Evolutionary conservation across 2,888 invertebrate species (phyloP), one percentile per base, ranked within the genome.

Genomic region (Sinotaia quadrata): DNA sequence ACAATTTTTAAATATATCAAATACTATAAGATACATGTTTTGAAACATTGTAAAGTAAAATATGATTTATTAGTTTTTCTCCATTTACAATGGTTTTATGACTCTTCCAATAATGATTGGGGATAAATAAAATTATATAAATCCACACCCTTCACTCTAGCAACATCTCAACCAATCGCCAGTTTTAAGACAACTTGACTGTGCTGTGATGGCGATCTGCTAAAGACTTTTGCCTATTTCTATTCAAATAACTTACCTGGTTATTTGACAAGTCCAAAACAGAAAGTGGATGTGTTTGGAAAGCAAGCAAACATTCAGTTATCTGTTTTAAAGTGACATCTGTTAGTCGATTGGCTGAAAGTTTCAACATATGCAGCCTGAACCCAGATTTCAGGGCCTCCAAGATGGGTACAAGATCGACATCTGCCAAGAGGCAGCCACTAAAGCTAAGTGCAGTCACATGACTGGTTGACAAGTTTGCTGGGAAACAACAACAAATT

Each of bases 271-370:
- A 67, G 65, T 85, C 85, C 31, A 84, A 51, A 1, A 83, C 81
- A 33, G 75, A 77, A 29, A 85, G 72, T 29, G 81, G 80, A 57
- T 81, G 78, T 47, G 74, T 71, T 56, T 75, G 74, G 58, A 75
- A 69, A n/a, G 69, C 67, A 24, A 76, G 51, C 33, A 84, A 59
- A 21, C 76, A 77, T 27, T 81, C 78, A 21, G 76, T 77, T 12
- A 84, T 51, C 12, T 44, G 61, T 51, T 61, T 60, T 31, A 81
- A 68, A 10, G 79, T 78, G 18, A 66, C 70, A 71, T 84, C 83
- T 70, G 79, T 78, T 34, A 84, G 70, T 27, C 85, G 68, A 77
- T 85, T 85, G 73, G 78, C 81, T 65, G 82, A 79, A 51, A 84
- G 67, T 63, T 85, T 84, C 37, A 85, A 72, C 84, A 84, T 85